A percentile compares a stretch with the other conserved stretches of the same genome.
phyloP scores from a whole-genome alignment of 2,888 invertebrate genomes.

The Tubulanus polymorphus region DNA sequence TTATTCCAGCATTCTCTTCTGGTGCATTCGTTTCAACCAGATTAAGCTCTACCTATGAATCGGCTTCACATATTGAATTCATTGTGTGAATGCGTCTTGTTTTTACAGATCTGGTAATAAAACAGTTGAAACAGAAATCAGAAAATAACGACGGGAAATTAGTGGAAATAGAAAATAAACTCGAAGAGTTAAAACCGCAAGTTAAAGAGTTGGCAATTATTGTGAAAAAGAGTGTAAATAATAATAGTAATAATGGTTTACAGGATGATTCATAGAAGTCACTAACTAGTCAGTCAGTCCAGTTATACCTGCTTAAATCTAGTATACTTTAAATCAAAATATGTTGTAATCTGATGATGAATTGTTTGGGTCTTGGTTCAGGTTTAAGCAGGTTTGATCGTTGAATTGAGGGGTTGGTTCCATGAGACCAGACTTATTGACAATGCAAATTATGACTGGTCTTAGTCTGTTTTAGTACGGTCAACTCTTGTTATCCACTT shows the following conservation, averaged over 20 bases:
- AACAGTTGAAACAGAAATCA: conserved; percentile 21
- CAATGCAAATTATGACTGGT: too few species aligned
- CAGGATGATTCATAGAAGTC: too few species aligned
- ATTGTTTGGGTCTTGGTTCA: too few species aligned
- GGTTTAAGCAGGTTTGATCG: too few species aligned
- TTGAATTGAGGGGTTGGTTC: too few species aligned
- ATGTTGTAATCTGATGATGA: too few species aligned
- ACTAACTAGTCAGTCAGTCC: too few species aligned
- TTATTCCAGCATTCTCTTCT: not conserved
- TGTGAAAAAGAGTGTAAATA: conserved; percentile 21
- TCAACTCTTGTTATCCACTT: too few species aligned
- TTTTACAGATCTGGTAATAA: conserved; percentile 55
- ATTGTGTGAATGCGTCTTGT: conserved; percentile 17
- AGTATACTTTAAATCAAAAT: too few species aligned
- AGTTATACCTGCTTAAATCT: too few species aligned
- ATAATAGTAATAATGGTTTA: not conserved
- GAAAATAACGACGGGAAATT: conserved; percentile 9
- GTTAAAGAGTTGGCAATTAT: conserved; percentile 30
- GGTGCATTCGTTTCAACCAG: not conserved
- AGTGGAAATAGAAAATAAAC: conserved; percentile 11
- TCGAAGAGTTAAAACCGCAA: conserved; percentile 22
- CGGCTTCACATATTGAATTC: not conserved
- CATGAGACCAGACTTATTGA: too few species aligned
- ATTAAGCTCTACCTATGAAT: not conserved
- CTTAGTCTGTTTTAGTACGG: too few species aligned